A percentile compares a stretch with the other conserved stretches of the same genome.
phyloP scores from a whole-genome alignment of 2,888 invertebrate genomes.

The Caenorhabditis angaria region DNA sequence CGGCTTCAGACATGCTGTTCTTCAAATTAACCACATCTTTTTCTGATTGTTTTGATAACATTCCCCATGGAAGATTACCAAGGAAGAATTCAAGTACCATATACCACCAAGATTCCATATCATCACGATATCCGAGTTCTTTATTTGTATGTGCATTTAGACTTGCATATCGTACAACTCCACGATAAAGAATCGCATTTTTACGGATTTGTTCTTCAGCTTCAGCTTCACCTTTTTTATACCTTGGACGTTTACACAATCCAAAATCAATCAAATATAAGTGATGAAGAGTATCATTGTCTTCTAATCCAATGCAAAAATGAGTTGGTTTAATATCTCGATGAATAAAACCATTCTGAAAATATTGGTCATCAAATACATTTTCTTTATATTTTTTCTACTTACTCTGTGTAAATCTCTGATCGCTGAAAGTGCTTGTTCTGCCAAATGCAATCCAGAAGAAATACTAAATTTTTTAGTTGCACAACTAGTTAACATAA shows the following conservation, averaged over 20 bases:
- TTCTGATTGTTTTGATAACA: conserved; percentile 36
- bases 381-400: no score
- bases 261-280: conserved; percentile 41
- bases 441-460: conserved; percentile 31
- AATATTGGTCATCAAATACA: no score
- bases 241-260: conserved; percentile 41
- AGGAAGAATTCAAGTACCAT: conserved; percentile 42
- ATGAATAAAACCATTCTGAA: conserved; percentile 41
- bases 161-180: conserved; percentile 40
- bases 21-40: conserved; percentile 37
- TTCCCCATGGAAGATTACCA: conserved; percentile 38
- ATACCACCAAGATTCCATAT: conserved; percentile 48
- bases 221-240: conserved; percentile 24
- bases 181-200: conserved; percentile 35
- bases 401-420: conserved; percentile 39
- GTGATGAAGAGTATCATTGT: conserved; percentile 23
- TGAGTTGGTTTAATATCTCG: conserved; percentile 45
- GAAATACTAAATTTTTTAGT: conserved; percentile 31
- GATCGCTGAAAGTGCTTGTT: conserved; percentile 38
- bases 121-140: conserved; percentile 35
- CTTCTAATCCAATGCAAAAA: conserved; percentile 36
- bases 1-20: conserved; percentile 21
- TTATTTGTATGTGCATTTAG: conserved; percentile 32
- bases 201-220: conserved; percentile 39
- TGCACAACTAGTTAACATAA: conserved; percentile 22